phyloP scores from a whole-genome alignment of 2,888 invertebrate species.

The Drosophila parthenogenetica region DNA sequence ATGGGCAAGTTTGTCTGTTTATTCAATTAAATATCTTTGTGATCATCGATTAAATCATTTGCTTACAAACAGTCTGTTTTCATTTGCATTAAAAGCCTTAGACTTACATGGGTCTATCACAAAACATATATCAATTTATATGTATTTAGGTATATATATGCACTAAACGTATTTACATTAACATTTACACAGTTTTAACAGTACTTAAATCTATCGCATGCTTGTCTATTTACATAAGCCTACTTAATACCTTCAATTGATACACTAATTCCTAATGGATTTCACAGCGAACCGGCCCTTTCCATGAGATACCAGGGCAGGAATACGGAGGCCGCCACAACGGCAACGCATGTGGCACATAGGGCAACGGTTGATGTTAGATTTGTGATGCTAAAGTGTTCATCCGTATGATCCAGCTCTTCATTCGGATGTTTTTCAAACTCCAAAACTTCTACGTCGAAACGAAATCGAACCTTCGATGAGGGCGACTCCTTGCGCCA shows the following conservation, averaged over 20 bases:
- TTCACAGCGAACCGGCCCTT: constrained; percentile 64
- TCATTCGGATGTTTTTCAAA: constrained; percentile 85
- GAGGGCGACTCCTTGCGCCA: constrained; percentile 85
- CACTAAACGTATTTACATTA: constrained; percentile 20
- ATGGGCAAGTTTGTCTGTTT: constrained; percentile 34
- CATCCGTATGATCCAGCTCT: constrained; percentile 72
- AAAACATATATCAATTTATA: constrained; percentile 22
- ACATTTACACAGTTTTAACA: constrained; percentile 43
- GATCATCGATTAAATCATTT: constrained; percentile 41
- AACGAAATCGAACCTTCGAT: constrained; percentile 85
- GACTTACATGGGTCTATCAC: constrained; percentile 31
- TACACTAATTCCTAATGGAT: constrained; percentile 21
- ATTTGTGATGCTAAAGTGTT: constrained; percentile 71
- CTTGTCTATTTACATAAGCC: constrained; percentile 59
- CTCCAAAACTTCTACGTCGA: constrained; percentile 85
- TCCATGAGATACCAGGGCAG: constrained; percentile 85
- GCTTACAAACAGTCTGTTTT: constrained; percentile 45
- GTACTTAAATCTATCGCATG: constrained; percentile 51
- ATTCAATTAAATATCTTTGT: constrained; percentile 54
- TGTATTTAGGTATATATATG: constrained; percentile 15
- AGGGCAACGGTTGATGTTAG: constrained; percentile 81
- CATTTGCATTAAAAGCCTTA: constrained; percentile 33
- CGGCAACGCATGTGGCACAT: constrained; percentile 84
- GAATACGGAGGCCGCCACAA: constrained; percentile 83
- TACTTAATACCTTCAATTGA: constrained; percentile 70